Evolutionary conservation across 2,888 invertebrate genomes (phyloP).

Genomic region (Drosophila neutralis): DNA sequence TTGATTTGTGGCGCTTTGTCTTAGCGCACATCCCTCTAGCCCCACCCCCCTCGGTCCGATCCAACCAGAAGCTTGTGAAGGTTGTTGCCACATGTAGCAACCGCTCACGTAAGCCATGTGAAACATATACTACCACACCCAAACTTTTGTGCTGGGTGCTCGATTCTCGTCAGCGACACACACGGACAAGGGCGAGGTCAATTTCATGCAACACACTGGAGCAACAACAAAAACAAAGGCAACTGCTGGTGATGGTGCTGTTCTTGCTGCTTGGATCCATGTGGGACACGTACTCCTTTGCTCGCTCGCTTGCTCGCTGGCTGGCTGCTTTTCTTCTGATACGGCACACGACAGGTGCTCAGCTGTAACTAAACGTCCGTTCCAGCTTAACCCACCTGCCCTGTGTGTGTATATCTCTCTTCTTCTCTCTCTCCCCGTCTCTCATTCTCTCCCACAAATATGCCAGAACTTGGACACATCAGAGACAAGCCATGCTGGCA

Average conservation of each 20-base stretch:
- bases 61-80: constrained; percentile 24
- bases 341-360: constrained; percentile 73
- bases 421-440: not conserved
- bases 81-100: constrained; percentile 47
- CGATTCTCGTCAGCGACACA: constrained; percentile 48
- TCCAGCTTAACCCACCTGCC: constrained; percentile 61
- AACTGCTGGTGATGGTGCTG: constrained; percentile 16
- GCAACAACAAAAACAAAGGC: constrained; percentile 17
- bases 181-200: constrained; percentile 73
- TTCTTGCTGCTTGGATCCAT: constrained; percentile 44
- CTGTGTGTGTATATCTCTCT: constrained; percentile 22
- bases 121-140: constrained; percentile 36
- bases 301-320: constrained; percentile 20
- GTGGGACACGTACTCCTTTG: constrained; percentile 68
- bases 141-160: constrained; percentile 27
- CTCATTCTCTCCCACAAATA: not conserved
- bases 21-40: constrained; percentile 29
- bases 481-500: constrained; percentile 30
- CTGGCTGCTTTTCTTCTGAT: constrained; percentile 55
- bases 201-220: constrained; percentile 71
- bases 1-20: constrained; percentile 64
- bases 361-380: constrained; percentile 79
- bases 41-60: not conserved
- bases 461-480: constrained; percentile 34
- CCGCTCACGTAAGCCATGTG: constrained; percentile 57